Evolutionary conservation across 2,113 vertebrate genomes (phyloP).

Genomic region (Pica pica): DNA sequence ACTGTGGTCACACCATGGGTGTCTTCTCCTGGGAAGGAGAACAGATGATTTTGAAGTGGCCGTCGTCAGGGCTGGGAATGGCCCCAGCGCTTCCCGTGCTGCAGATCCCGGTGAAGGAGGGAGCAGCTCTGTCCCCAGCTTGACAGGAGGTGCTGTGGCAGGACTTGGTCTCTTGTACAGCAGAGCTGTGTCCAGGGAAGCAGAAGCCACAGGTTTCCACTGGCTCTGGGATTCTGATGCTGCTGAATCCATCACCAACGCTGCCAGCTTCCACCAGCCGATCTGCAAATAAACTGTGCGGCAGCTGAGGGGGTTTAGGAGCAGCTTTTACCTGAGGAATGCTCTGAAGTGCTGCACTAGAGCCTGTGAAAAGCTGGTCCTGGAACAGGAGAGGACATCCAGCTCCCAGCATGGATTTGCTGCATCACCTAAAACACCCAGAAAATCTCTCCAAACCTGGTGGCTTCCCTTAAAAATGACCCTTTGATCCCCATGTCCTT

Average conservation of each 20-base stretch:
- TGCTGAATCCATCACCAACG: background rate
- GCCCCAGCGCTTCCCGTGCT: background rate
- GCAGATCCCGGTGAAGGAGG: background rate
- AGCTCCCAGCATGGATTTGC: background rate
- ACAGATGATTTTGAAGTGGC: conserved; percentile 67
- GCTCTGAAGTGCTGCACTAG: background rate
- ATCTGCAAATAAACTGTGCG: conserved; percentile 10
- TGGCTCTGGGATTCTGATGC: conserved; percentile 56
- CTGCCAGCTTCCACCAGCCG: conserved; percentile 28
- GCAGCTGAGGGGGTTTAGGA: background rate
- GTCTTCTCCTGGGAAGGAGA: conserved; percentile 68
- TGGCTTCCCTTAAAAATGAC: background rate
- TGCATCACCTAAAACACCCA: background rate
- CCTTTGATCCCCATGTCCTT: background rate
- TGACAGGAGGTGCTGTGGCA: background rate
- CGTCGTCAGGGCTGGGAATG: background rate
- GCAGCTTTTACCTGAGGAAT: background rate
- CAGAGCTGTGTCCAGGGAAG: conserved; percentile 73
- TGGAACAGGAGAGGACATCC: background rate
- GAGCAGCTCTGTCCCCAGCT: background rate
- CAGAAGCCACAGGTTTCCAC: conserved; percentile 87
- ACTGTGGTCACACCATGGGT: background rate
- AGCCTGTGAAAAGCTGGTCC: background rate
- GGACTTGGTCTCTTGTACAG: conserved; percentile 18
- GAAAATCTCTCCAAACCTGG: background rate